Base-by-base conservation (phyloP, 23 tunicate species). In the Styela plicata region DNA sequence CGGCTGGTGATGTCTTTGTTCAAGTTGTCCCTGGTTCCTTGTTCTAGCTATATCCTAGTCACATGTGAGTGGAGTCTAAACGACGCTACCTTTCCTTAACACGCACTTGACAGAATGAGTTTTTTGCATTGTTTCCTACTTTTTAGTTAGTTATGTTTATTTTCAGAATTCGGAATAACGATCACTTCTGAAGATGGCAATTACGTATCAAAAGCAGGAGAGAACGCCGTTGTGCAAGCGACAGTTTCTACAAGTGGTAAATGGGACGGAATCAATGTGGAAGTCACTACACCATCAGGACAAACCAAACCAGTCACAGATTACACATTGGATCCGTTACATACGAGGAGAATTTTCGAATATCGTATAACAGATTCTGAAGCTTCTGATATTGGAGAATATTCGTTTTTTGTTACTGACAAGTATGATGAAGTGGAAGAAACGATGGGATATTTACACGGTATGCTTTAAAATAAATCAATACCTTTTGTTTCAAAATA, bases 271-370 rank as follows among this genome's bases (percentile, higher is more conserved):
- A 57, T 76, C 17, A 44, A 28, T 0, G 81, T 76, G 13, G 63
- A 44, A 33, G 81, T 76, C 18, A 44, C 37, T 27, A 13, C 65
- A 27, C 81, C 81, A 26, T 22, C 81, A 10, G 77, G 77, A 27
- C 24, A 22, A 26, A 27, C 21, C 19, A 57, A 44, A 53, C 31
- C 27, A 17, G 64, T 76, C 25, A 76, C 81, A 36, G 53, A 36
- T 25, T 76, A 76, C 26, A 24, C 31, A 52, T 21, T 24, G 22
- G 64, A 27, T 21, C 24, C 27, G 0, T 10, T 76, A 7, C 52
- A 76, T 26, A 76, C 64, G 7, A 53, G 27, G 64, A 52, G 81
- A 53, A 24, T 23, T 21, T 76, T 35, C 66, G 66, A 76, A 44
- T 76, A 76, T 29, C 22, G 16, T 21, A 36, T 76, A n/a, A 76